Evolutionary conservation across 2,113 vertebrate species (phyloP), one percentile per base, ranked within the genome.

Genomic region (Lycaon pictus): DNA sequence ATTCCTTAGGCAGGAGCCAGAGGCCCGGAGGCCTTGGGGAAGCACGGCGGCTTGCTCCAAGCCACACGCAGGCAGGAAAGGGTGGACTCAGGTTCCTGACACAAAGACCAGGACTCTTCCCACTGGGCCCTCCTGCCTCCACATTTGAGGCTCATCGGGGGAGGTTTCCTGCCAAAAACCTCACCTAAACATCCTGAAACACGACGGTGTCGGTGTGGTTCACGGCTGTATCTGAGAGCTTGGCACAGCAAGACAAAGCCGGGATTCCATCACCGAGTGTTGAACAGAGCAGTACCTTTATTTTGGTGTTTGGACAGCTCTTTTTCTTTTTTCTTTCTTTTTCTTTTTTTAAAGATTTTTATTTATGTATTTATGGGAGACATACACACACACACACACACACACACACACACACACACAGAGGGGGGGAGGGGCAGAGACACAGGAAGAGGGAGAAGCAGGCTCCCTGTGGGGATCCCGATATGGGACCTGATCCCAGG

Each of bases 161-260:
- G 20, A 77, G 23, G 15, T n/a, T 48, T 48, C 53, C 32, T 15
- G 20, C 37, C 1, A 1, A 11, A 82, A 48, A 11, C 2, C 65
- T 7, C 16, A 15, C 43, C 37, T 12, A 8, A 17, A 43, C 10
- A 17, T 3, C 15, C 35, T 22, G 29, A 32, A 9, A 16, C 7
- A 2, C 0, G 3, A 5, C 10, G 1, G 4, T 9, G 15, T 10
- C 0, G 0, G 53, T 23, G 56, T 17, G 2, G 16, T 8, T 35
- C 92, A 32, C 6, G 3, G 77, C 84, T 25, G 11, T 20, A 2
- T 12, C 67, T 22, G 58, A 3, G 19, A 17, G 51, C 79, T 19
- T 8, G 1, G 25, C 12, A 4, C 25, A 3, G 32, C 51, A 12
- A 7, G 29, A 27, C 37, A 3, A 12, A 51, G 74, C 48, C 7